Conservation (phyloP, 1,140 invertebrate genomes). For the Papilio polyxenes region DNA sequence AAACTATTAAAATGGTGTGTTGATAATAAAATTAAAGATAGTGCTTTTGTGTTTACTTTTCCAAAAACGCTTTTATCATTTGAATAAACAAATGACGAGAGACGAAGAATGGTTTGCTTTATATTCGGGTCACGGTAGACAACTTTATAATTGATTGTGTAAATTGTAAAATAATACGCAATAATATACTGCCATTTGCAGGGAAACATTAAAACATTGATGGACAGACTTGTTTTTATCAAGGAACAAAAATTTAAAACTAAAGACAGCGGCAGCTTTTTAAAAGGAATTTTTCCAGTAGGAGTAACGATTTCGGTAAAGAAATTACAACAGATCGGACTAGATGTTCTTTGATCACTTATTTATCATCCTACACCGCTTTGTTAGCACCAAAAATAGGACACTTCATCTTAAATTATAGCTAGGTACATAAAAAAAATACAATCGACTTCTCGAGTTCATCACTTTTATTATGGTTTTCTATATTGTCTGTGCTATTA, state of each 20-base stretch:
- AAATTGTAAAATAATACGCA: not conserved
- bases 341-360: too few relatives aligned
- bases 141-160: conserved; percentile 35
- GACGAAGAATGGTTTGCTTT: conserved; percentile 12
- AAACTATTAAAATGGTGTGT: conserved; percentile 2
- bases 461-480: not conserved
- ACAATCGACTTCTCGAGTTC: not conserved
- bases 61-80: not conserved
- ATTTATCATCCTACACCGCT: too few relatives aligned
- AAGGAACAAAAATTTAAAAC: not conserved
- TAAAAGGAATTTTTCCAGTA: too few relatives aligned
- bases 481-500: not conserved
- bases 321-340: too few relatives aligned
- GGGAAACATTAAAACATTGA: not conserved
- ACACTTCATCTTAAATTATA: too few relatives aligned
- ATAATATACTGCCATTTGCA: not conserved
- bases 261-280: not conserved
- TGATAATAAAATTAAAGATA: conserved; percentile 1
- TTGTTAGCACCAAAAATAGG: too few relatives aligned
- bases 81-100: conserved; percentile 9
- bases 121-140: conserved; percentile 28
- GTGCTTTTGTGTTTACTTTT: not conserved
- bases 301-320: too few relatives aligned
- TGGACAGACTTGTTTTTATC: not conserved
- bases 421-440: too few relatives aligned